Conservation (phyloP, 2,888 invertebrate species). For the Adineta ricciae region DNA sequence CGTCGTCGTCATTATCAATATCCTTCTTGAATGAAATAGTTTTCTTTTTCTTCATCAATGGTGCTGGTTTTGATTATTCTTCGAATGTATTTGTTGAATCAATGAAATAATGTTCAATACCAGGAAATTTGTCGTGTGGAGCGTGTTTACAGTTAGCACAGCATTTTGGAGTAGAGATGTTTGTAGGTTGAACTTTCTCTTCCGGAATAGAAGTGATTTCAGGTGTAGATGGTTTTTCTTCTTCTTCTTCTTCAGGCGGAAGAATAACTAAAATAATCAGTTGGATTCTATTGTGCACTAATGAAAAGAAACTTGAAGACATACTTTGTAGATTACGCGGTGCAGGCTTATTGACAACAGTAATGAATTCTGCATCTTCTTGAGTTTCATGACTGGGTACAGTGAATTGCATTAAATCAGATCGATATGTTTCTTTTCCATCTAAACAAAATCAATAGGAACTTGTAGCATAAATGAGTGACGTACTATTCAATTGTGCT, state of each 20-base stretch:
- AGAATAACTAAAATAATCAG: neutral
- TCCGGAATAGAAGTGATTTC: too few relatives aligned
- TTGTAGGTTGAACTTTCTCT: neutral
- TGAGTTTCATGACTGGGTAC: neutral
- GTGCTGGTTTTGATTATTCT: neutral
- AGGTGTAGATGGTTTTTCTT: neutral
- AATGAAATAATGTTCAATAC: neutral
- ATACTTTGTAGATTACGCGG: neutral
- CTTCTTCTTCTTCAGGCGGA: neutral
- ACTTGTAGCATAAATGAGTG: neutral
- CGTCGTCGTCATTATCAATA: neutral
- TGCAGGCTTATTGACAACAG: neutral
- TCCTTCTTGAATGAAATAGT: neutral
- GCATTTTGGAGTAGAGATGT: neutral
- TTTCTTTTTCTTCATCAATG: neutral
- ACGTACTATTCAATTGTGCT: neutral
- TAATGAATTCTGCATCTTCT: neutral
- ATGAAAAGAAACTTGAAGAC: neutral
- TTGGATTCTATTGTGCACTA: neutral
- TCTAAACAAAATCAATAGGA: neutral
- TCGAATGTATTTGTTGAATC: neutral
- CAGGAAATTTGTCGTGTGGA: neutral
- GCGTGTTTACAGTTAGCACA: neutral
- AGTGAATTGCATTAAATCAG: neutral
- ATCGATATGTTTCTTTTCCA: neutral